These are phyloP conservation scores for Esox masquinongy DNA, from an alignment of 2,797 vertebrate genomes.

Conservation along the genomic window DNA sequence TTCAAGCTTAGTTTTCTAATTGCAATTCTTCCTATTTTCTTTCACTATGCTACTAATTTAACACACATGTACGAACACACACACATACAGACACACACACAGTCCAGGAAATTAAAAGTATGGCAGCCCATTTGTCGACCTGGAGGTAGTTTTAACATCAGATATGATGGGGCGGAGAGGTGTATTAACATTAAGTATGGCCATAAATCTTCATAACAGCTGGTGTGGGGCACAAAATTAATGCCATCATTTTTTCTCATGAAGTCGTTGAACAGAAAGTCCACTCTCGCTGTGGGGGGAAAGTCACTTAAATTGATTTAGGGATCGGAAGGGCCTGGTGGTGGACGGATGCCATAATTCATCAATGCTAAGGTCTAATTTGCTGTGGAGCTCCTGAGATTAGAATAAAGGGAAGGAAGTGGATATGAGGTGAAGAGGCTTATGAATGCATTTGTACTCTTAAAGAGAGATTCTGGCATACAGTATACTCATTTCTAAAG, in stretches of 20 bases:
- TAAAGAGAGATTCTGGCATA: constrained; percentile 7
- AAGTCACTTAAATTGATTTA: constrained; percentile 68
- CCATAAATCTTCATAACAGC: constrained; percentile 73
- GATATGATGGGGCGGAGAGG: constrained; percentile 38
- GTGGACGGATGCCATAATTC: constrained; percentile 60
- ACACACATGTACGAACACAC: constrained; percentile 23
- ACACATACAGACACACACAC: not conserved
- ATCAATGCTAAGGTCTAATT: constrained; percentile 65
- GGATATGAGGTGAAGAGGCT: not conserved
- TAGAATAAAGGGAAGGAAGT: constrained; percentile 44
- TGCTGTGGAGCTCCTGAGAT: constrained; percentile 58
- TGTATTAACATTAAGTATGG: constrained; percentile 60
- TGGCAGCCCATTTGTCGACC: constrained; percentile 45
- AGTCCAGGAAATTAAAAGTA: constrained; percentile 34
- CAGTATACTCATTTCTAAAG: not conserved
- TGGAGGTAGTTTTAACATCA: constrained; percentile 35
- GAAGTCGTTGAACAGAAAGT: constrained; percentile 64
- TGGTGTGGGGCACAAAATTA: constrained; percentile 61
- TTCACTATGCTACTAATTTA: constrained; percentile 43
- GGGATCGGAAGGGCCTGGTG: constrained; percentile 42
- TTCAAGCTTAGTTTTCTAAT: constrained; percentile 21
- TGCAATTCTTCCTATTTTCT: constrained; percentile 14
- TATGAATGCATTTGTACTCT: constrained; percentile 5
- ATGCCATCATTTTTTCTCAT: constrained; percentile 63
- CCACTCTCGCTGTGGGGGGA: constrained; percentile 48